Evolutionary conservation across 2,113 vertebrate species (phyloP).

Genomic region (Percina caprodes): DNA sequence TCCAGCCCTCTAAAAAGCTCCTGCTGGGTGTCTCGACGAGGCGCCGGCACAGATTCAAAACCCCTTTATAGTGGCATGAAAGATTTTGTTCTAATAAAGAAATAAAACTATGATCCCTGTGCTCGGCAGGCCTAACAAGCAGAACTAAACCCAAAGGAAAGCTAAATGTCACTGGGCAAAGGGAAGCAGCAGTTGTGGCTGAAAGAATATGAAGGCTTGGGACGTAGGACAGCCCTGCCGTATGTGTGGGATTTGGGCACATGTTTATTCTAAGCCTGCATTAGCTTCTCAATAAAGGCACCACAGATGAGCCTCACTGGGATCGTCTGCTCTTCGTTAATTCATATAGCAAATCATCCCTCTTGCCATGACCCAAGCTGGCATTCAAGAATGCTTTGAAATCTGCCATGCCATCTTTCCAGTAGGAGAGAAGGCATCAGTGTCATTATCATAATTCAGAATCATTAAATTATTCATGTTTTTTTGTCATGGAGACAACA

Average conservation of each 20-base stretch:
- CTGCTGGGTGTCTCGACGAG: neutral
- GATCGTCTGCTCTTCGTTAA: constrained; percentile 45
- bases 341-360: constrained; percentile 39
- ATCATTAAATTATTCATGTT: constrained; percentile 60
- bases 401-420: constrained; percentile 39
- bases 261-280: constrained; percentile 43
- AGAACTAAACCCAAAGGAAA: constrained; percentile 70
- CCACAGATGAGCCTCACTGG: constrained; percentile 29
- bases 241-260: constrained; percentile 44
- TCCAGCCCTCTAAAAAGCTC: neutral
- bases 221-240: constrained; percentile 30
- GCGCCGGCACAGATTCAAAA: constrained; percentile 41
- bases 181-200: constrained; percentile 44
- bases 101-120: constrained; percentile 59
- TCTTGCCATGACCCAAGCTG: constrained; percentile 40
- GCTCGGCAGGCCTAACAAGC: constrained; percentile 62
- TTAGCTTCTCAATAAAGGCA: constrained; percentile 42
- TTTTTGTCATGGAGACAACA: constrained; percentile 41
- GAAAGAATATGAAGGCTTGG: constrained; percentile 49
- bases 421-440: constrained; percentile 24
- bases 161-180: constrained; percentile 78
- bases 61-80: constrained; percentile 44
- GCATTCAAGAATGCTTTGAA: constrained; percentile 50
- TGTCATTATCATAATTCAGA: constrained; percentile 52
- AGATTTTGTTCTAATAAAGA: constrained; percentile 61